phyloP scores from a whole-genome alignment of 2,888 invertebrate genomes.

The Leptopilina drosophilae region DNA sequence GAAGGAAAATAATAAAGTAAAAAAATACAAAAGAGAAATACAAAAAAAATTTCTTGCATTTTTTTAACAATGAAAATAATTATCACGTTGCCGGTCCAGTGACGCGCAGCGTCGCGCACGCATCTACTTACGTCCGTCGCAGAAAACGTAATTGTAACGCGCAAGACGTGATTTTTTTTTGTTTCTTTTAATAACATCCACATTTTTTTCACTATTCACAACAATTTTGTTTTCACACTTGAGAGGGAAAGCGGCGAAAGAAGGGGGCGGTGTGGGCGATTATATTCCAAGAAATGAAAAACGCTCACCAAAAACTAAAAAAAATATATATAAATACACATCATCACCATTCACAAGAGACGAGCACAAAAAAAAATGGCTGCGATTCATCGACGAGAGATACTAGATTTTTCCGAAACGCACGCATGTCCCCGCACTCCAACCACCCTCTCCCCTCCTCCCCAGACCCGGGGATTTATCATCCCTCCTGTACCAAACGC shows the following conservation, averaged over 20 bases:
- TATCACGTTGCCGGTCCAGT: constrained; percentile 52
- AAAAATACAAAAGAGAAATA: background rate
- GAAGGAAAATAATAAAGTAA: background rate
- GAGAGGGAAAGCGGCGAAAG: too few relatives aligned
- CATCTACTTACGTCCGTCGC: constrained; percentile 46
- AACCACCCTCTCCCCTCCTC: constrained; percentile 12
- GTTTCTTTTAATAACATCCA: background rate
- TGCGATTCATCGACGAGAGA: constrained; percentile 17
- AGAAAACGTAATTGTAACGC: constrained; percentile 34
- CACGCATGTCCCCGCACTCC: constrained; percentile 25
- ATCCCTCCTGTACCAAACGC: constrained; percentile 5
- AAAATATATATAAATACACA: background rate
- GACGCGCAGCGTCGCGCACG: constrained; percentile 56
- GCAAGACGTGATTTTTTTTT: constrained; percentile 4
- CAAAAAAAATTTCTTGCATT: background rate
- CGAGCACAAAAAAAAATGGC: constrained; percentile 36
- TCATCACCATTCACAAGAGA: background rate
- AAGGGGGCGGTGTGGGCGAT: too few relatives aligned
- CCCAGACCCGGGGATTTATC: constrained; percentile 11
- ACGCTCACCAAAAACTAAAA: background rate
- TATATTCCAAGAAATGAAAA: background rate
- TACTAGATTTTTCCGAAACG: constrained; percentile 31
- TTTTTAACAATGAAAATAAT: constrained; percentile 48
- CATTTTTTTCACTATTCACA: background rate
- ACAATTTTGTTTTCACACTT: too few relatives aligned